Base-by-base conservation (phyloP, 2,888 invertebrate genomes). In the Tortricodes alternella region DNA sequence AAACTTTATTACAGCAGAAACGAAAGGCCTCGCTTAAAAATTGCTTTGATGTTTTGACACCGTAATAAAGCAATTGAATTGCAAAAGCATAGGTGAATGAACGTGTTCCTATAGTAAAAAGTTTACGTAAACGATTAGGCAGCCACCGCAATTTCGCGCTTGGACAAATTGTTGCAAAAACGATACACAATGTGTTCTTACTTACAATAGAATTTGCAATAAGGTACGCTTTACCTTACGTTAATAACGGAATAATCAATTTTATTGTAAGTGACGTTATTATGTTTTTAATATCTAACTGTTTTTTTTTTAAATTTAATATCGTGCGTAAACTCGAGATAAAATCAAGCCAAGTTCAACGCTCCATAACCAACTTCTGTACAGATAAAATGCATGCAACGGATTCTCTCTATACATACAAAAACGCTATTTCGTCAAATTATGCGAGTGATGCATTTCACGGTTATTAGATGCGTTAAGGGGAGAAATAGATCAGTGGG, bases 401-500 rank as follows among this genome's bases (percentile, higher is more conserved):
- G 41, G 44, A 49, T 49, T 56, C 49, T 21, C 18, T 1, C 11
- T 24, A 15, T 18, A 18, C n/a, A 58, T 59, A 62, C 64, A 63
- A 62, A 61, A 61, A 58, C 61, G 64, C 62, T 65, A 65, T 68
- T 71, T 69, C 57, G 67, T 66, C 63, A 66, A 68, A 71, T 67
- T 66, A 62, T 65, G 71, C 73, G 58, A 66, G 70, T 73, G 66
- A 60, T 62, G 66, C 65, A 68, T 79, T 80, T 79, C 78, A 77
- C 78, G 75, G 70, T 67, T 66, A 64, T 71, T 76, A 71, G 63
- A 66, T 68, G 64, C 18, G 46, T 23, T 24, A 62, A 62, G 63
- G 60, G 65, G 59, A 41, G 60, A 83, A 74, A 69, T 82, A 66
- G 83, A 75, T 64, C 79, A 84, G 73, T 84, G 72, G 83, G 85